Evolutionary conservation across 2,797 vertebrate genomes (phyloP), one percentile per base, ranked within the genome.

Genomic region (Lycodopsis pacificus): DNA sequence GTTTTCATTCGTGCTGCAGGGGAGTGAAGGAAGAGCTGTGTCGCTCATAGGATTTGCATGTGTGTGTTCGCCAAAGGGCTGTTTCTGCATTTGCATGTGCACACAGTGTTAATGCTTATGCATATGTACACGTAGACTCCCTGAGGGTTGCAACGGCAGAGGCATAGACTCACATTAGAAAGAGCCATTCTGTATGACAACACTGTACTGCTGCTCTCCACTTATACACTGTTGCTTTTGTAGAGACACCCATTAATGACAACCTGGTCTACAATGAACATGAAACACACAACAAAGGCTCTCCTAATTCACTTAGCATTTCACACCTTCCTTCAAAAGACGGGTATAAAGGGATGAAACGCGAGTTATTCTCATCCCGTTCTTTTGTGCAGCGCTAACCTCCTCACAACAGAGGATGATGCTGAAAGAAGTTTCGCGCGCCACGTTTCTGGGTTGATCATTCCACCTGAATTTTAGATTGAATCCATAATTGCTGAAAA

Each of bases 41-140:
- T 75, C 40, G n/a, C 78, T 81, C 80, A 76, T 8, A 69, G 48
- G 34, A 94, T 95, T 95, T 94, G 91, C 91, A 94, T 95, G 84
- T 59, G 81, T 46, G 76, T 74, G 40, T 78, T 76, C 1, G 36
- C 85, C 75, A 79, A 77, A 86, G 81, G 77, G 82, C 77, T 84
- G 77, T 32, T 71, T 91, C 86, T 84, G 65, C 82, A 91, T 90
- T 86, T 89, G 74, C 81, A 70, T 81, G 81, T 76, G 76, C 71
- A 74, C 65, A 79, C 76, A 65, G 67, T 65, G 58, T 73, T 70
- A 67, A 65, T 44, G 15, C n/a, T 20, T 65, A 46, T 75, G 70
- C 53, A 58, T 63, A 71, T 73, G 58, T 74, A 38, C 58, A 57
- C 22, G 65, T 62, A 63, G 40, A 44, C 65, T 80, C 71, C 77